Evolutionary conservation across 1,140 invertebrate genomes (phyloP).

Genomic region (Oedothorax gibbosus): DNA sequence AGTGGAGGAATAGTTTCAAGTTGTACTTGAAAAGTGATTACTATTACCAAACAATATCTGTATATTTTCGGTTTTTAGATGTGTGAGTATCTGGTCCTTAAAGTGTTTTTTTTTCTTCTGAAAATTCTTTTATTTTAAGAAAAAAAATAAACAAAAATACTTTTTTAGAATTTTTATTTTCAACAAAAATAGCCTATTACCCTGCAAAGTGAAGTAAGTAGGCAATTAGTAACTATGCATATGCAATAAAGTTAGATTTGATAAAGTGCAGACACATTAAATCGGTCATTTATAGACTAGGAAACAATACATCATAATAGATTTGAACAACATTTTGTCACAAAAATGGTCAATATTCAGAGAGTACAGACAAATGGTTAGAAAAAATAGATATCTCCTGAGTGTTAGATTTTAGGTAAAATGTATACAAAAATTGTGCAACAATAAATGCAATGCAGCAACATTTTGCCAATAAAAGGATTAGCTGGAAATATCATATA

Average conservation of each 20-base stretch:
- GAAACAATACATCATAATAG: not conserved
- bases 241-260: conserved; percentile 29
- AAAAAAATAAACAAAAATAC: not conserved
- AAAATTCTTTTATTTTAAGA: not conserved
- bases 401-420: conserved; percentile 9
- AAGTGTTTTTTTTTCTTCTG: too few species aligned
- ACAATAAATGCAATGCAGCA: too few species aligned
- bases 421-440: not conserved
- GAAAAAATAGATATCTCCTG: not conserved
- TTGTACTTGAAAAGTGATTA: too few species aligned
- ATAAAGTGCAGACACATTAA: conserved; percentile 34
- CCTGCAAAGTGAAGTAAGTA: conserved; percentile 44
- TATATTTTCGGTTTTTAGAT: too few species aligned
- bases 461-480: too few species aligned
- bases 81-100: too few species aligned
- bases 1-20: too few species aligned
- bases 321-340: conserved; percentile 25
- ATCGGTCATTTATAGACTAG: conserved; percentile 39
- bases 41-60: too few species aligned
- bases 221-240: conserved; percentile 56
- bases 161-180: conserved; percentile 53
- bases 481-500: too few species aligned
- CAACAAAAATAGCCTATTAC: conserved; percentile 55
- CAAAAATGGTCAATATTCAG: not conserved
- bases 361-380: conserved; percentile 15